phyloP scores from a whole-genome alignment of 2,797 vertebrate species.

The Sebastes minor region DNA sequence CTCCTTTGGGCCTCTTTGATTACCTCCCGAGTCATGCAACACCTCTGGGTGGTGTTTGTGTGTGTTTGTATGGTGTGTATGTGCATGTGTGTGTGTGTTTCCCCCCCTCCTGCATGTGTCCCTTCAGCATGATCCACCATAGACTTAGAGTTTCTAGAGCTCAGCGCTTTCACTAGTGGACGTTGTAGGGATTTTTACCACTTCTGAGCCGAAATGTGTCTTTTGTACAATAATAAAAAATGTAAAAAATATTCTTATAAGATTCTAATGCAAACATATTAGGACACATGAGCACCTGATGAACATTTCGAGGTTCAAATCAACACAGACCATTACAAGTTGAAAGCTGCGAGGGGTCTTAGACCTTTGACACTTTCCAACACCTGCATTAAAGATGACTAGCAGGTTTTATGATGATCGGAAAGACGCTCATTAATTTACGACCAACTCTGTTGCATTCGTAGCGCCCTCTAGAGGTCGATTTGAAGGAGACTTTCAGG shows the following conservation, averaged over 20 bases:
- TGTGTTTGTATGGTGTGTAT: constrained; percentile 44
- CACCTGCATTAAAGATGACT: too few relatives aligned
- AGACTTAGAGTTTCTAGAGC: constrained; percentile 57
- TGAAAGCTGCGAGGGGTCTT: too few relatives aligned
- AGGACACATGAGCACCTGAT: neutral
- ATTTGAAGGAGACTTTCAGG: too few relatives aligned
- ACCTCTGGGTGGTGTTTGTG: constrained; percentile 68
- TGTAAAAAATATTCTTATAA: neutral
- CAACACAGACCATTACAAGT: too few relatives aligned
- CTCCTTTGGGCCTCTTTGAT: constrained; percentile 76
- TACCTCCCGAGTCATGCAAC: constrained; percentile 58
- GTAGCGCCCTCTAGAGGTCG: too few relatives aligned
- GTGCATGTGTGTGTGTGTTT: constrained; percentile 21
- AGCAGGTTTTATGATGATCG: too few relatives aligned
- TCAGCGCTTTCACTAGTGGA: neutral
- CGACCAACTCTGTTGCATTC: too few relatives aligned
- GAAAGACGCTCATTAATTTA: too few relatives aligned
- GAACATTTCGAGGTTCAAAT: neutral
- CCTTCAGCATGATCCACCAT: constrained; percentile 68
- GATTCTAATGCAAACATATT: neutral
- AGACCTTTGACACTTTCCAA: too few relatives aligned
- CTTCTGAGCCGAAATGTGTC: neutral
- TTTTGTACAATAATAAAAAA: neutral
- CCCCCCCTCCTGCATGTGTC: constrained; percentile 60
- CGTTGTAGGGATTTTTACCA: neutral